Base-by-base conservation (phyloP, 2,888 invertebrate species). In the Bruchidius siliquastri region DNA sequence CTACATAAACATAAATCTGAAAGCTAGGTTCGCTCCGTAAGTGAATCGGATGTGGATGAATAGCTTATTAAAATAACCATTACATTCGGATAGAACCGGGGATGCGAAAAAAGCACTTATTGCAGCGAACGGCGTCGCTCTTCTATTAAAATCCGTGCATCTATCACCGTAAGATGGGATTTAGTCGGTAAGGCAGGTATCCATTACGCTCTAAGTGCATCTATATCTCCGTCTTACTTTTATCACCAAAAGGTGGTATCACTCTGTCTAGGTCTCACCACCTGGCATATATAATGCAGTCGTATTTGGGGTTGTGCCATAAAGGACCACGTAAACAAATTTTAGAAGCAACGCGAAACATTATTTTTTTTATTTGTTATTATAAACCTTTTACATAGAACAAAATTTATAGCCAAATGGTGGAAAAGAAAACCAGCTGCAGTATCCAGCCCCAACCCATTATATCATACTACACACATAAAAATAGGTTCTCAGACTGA, bases 121-220 rank as follows among this genome's bases (percentile, higher is more conserved):
- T 82, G 83, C 83, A 80, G 81, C 78, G 80, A 49, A 49, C 49
- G 49, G 49, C 13, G 3, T 76, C 76, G 78, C 82, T 78, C 80
- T 82, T 84, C 83, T 83, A 84, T 83, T 84, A 84, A 84, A 85
- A 84, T 83, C 83, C 83, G 78, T 75, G 81, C 83, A 84, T 84
- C 83, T 82, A 84, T 84, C 84, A 84, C 82, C 80, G 81, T 83
- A 83, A 82, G 77, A 76, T 72, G 78, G 83, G 82, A 82, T 84
- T 83, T 81, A 80, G 79, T 77, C 78, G 77, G 79, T 78, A 79
- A 80, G 79, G 79, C 79, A 82, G 81, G 82, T 83, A 83, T 83
- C 83, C 83, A 82, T 80, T 83, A 82, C 82, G 81, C 78, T 77
- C 49, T 81, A 82, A 83, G 80, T 83, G 83, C 82, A 83, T 81